Evolutionary conservation across 2,113 vertebrate species (phyloP).

Genomic region (Prunella fulvescens): DNA sequence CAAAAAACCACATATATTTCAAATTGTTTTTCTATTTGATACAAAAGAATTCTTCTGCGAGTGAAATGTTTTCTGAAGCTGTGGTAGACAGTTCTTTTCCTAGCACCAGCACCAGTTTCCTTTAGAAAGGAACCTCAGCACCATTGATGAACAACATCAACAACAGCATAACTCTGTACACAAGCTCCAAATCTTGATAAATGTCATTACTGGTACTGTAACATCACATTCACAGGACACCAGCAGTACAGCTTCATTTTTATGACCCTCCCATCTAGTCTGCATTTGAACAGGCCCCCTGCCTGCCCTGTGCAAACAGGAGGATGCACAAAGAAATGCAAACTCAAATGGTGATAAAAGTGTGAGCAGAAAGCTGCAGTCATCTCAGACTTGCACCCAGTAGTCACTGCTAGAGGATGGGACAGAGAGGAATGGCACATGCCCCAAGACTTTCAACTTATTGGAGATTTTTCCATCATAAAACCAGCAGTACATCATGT

Average conservation of each 20-base stretch:
- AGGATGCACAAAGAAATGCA: background rate
- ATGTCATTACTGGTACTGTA: background rate
- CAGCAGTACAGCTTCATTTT: background rate
- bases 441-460: background rate
- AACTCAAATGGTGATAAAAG: rapidly evolving
- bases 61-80: background rate
- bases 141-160: background rate
- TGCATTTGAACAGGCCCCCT: background rate
- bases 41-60: background rate
- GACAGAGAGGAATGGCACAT: no score
- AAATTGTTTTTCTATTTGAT: background rate
- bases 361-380: background rate
- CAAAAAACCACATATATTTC: no score
- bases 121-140: background rate
- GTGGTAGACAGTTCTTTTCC: background rate
- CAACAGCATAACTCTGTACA: background rate
- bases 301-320: background rate
- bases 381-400: background rate
- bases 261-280: rapidly evolving
- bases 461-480: background rate
- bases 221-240: background rate
- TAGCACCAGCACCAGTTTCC: background rate
- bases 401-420: background rate
- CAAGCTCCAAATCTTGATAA: rapidly evolving
- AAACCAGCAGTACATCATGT: background rate